A percentile compares a stretch with the other conserved stretches of the same genome.
These are phyloP conservation scores for Nudaria mundana DNA, from an alignment of 2,888 invertebrate species.

Conservation along the genomic window DNA sequence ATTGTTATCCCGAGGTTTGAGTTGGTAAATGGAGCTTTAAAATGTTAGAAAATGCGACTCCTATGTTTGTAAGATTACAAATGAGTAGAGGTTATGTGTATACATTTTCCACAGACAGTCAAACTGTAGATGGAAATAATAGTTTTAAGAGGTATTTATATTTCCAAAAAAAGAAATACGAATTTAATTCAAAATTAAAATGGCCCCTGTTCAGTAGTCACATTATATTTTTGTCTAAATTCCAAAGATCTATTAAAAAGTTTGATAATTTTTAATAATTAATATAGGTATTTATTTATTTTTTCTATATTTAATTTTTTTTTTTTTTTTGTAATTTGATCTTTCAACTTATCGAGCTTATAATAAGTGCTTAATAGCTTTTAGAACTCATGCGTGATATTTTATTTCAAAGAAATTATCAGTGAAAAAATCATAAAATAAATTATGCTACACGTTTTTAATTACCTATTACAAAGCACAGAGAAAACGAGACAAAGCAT, in stretches of 20 bases:
- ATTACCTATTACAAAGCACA: too few relatives aligned
- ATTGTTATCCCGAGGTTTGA: neutral
- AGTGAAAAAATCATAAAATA: too few relatives aligned
- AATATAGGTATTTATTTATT: conserved; percentile 9
- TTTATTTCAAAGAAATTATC: too few relatives aligned
- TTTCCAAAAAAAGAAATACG: conserved; percentile 31
- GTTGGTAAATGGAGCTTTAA: conserved; percentile 35
- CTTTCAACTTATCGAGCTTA: conserved; percentile 30
- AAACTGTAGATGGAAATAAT: conserved; percentile 53
- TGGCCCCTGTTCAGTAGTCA: conserved; percentile 26
- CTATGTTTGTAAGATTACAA: conserved; percentile 29
- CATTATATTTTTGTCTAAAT: conserved; percentile 8
- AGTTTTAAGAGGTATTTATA: conserved; percentile 25
- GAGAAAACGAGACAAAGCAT: too few relatives aligned
- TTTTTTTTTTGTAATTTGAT: too few relatives aligned
- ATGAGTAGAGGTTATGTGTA: conserved; percentile 14
- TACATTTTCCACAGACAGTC: conserved; percentile 48
- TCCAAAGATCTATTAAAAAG: too few relatives aligned
- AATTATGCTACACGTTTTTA: too few relatives aligned
- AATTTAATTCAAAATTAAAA: conserved; percentile 37
- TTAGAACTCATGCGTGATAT: conserved; percentile 21
- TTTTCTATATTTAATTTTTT: too few relatives aligned
- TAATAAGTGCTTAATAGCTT: conserved; percentile 24
- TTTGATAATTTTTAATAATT: conserved; percentile 10
- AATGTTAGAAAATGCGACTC: conserved; percentile 35